phyloP scores from a whole-genome alignment of 2,113 vertebrate genomes.

The Stigmatopora nigra region DNA sequence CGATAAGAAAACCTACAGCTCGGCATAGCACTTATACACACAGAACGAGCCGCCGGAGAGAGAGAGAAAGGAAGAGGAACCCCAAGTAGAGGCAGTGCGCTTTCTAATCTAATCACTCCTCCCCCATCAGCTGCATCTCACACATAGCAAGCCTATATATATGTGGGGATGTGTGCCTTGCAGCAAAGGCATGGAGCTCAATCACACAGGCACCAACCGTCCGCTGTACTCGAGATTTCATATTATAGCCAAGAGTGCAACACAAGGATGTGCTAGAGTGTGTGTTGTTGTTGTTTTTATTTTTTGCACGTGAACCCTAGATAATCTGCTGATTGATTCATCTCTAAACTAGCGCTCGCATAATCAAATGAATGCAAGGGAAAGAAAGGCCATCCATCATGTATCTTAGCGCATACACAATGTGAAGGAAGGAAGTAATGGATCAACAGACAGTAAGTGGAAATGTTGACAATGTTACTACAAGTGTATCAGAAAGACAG shows the following conservation, averaged over 20 bases:
- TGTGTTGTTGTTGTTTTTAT: not conserved
- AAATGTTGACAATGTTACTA: constrained; percentile 25
- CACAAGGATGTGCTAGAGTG: constrained; percentile 28
- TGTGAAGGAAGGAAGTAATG: constrained; percentile 49
- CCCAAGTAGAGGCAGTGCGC: constrained; percentile 52
- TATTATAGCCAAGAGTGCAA: constrained; percentile 38
- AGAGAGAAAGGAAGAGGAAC: constrained; percentile 19
- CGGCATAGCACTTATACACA: constrained; percentile 26
- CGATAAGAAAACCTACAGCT: constrained; percentile 48
- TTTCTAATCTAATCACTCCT: constrained; percentile 67
- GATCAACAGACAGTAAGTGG: constrained; percentile 41
- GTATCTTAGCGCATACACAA: constrained; percentile 59
- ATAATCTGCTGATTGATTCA: constrained; percentile 65
- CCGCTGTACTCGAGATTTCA: constrained; percentile 50
- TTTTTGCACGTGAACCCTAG: constrained; percentile 5
- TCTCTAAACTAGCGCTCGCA: constrained; percentile 55
- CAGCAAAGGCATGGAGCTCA: constrained; percentile 54
- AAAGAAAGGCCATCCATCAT: constrained; percentile 62
- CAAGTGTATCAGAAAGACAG: constrained; percentile 11
- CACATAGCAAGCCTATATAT: constrained; percentile 31
- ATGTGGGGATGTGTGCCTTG: constrained; percentile 31
- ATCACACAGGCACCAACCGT: constrained; percentile 48
- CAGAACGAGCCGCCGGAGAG: constrained; percentile 14
- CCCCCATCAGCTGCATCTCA: constrained; percentile 57
- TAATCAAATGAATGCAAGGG: constrained; percentile 63